Base-by-base conservation (phyloP, 2,797 vertebrate genomes). In the Hydrocynus forskahlii region DNA sequence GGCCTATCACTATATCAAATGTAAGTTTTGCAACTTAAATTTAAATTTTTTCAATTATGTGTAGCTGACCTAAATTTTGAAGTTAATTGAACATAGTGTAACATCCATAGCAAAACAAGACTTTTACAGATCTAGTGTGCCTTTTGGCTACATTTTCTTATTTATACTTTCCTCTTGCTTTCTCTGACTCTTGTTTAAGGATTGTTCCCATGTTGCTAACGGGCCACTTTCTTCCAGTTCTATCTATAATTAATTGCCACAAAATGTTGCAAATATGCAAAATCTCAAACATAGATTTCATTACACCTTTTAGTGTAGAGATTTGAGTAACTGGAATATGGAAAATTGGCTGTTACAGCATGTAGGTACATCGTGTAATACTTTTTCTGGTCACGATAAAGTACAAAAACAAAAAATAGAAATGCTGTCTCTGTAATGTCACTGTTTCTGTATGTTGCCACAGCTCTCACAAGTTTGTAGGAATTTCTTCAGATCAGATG, bases 61-160 rank as follows among this genome's bases (percentile, higher is more conserved):
- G 14, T 76, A 66, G 29, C 25, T 62, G n/a, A 14, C 35, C 35
- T 35, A 2, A 35, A 35, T 35, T 35, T 35, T 35, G 35, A 35
- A 35, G 35, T 35, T 35, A 35, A 35, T 29, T 3, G 29, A 29
- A 29, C 29, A 29, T 29, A 35, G 29, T 35, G 4, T 35, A 35
- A 4, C 35, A 35, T 35, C 2, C 35, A 35, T 35, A 35, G 35
- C 35, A 35, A 35, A 35, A 35, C 35, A 81, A 62, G 55, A 62
- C 59, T 63, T 55, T 70, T 54, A 75, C 2, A 76, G 60, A 81
- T 76, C 43, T 54, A 64, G 57, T 81, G 74, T 57, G 54, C 38
- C 38, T 70, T 59, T 48, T 69, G 43, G 43, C 48, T n/a, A 68
- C 16, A 23, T 52, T 64, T 55, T 64, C 69, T 19, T 70, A 35